Evolutionary conservation across 2,113 vertebrate species (phyloP).

Genomic region (Agapornis roseicollis): DNA sequence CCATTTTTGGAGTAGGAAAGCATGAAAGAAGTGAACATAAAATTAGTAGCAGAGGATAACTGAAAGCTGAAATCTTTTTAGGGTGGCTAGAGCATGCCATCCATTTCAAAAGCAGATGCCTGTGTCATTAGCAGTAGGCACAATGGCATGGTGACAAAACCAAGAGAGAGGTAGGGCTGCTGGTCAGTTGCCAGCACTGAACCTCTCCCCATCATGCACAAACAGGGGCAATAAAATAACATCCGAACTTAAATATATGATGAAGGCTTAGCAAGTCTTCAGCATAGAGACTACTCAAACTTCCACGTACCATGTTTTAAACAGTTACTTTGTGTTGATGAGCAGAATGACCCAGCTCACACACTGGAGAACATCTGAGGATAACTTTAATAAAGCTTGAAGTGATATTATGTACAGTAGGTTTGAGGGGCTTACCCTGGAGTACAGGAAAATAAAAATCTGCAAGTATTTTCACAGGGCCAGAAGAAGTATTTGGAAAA

Average conservation of each 20-base stretch:
- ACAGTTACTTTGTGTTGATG: background rate
- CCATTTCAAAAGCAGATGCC: background rate
- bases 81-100: background rate
- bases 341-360: background rate
- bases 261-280: background rate
- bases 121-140: background rate
- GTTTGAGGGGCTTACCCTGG: background rate
- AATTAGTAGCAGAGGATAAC: background rate
- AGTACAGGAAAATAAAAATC: background rate
- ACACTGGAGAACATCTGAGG: background rate
- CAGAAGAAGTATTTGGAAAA: background rate
- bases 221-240: background rate
- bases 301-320: background rate
- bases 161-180: background rate
- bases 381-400: background rate
- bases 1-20: background rate
- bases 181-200: rapidly evolving
- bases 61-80: background rate
- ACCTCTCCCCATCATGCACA: background rate
- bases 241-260: background rate
- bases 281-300: background rate
- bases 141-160: background rate
- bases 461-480: background rate
- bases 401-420: background rate
- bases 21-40: background rate